phyloP scores from a whole-genome alignment of 2,113 vertebrate genomes.

The Amia ocellicauda region DNA sequence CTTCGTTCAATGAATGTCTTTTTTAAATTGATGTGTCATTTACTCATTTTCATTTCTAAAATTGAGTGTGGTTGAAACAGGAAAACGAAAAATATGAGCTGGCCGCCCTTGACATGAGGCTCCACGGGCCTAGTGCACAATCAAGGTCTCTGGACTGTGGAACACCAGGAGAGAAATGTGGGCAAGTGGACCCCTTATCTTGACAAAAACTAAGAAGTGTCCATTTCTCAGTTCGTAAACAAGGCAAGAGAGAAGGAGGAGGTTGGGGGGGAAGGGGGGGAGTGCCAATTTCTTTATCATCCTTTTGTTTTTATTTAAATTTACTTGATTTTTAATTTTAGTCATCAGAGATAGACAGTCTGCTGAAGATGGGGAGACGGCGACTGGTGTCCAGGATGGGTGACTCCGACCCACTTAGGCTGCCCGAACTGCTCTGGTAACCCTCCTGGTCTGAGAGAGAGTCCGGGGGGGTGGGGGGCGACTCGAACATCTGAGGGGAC shows the following conservation, averaged over 20 bases:
- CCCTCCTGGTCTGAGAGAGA: slow-evolving; percentile 97
- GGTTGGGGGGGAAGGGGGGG: slow-evolving; percentile 34
- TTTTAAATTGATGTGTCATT: slow-evolving; percentile 2
- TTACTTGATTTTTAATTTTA: slow-evolving; percentile 64
- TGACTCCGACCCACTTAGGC: slow-evolving; percentile 92
- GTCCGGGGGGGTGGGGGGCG: slow-evolving; percentile 89
- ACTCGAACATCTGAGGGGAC: slow-evolving; percentile 88
- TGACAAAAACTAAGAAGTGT: slow-evolving; percentile 38
- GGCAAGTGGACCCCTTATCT: slow-evolving; percentile 47
- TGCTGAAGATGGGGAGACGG: slow-evolving; percentile 98
- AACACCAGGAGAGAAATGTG: neutral
- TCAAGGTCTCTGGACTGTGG: no score
- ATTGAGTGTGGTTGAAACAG: neutral
- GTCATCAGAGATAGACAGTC: slow-evolving; percentile 97
- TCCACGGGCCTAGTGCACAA: no score
- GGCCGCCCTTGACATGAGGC: no score
- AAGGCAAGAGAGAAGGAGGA: slow-evolving; percentile 28
- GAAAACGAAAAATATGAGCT: no score
- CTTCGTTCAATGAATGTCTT: slow-evolving; percentile 55
- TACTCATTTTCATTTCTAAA: neutral
- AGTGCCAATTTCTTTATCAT: slow-evolving; percentile 47
- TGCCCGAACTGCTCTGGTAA: slow-evolving; percentile 97
- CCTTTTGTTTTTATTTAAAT: slow-evolving; percentile 45
- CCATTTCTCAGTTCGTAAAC: slow-evolving; percentile 42
- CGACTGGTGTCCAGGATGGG: slow-evolving; percentile 91